Evolutionary conservation across 2,113 vertebrate species (phyloP), one percentile per base, ranked within the genome.

Genomic region (Tupaia chinensis): DNA sequence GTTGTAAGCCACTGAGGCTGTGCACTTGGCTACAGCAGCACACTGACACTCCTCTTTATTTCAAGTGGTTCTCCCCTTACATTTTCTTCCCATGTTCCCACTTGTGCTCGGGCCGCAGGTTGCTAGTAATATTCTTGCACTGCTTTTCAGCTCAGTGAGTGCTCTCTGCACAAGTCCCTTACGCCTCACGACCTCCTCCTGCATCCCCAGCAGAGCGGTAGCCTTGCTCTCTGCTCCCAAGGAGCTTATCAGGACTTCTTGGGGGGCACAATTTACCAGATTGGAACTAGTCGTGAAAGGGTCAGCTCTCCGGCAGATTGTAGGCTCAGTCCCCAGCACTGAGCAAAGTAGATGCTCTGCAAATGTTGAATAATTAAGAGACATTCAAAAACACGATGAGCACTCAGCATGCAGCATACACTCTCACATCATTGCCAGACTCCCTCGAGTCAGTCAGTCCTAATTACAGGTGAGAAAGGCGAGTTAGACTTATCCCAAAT

Each of bases 291-390:
- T 63, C 34, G 69, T 2, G 77, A 53, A 79, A 69, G 3, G 65
- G 60, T 65, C 82, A 25, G 58, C 53, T 87, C 27, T 66, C 66
- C 61, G 27, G n/a, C 22, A 80, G 73, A 88, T 9, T 17, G 1
- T 13, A 72, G 69, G 70, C 17, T 96, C 60, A 89, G 27, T n/a
- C 54, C 66, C 84, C 0, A 25, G 68, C 58, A 86, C 65, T 88
- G 66, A 80, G 56, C 19, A 66, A 54, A 70, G 76, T 16, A 84
- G 79, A 86, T 56, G 65, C 11, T 82, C 7, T 61, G 63, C 73
- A 92, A 80, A 79, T 44, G n/a, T 29, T 74, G 32, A 63, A 63
- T 79, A 74, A 80, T 73, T 84, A 83, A 77, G 79, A 91, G 25
- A 70, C n/a, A 68, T 34, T 68, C 53, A 61, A 72, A 92, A 89